phyloP scores from a whole-genome alignment of 1,140 invertebrate species.

The Parapsyche elsis region DNA sequence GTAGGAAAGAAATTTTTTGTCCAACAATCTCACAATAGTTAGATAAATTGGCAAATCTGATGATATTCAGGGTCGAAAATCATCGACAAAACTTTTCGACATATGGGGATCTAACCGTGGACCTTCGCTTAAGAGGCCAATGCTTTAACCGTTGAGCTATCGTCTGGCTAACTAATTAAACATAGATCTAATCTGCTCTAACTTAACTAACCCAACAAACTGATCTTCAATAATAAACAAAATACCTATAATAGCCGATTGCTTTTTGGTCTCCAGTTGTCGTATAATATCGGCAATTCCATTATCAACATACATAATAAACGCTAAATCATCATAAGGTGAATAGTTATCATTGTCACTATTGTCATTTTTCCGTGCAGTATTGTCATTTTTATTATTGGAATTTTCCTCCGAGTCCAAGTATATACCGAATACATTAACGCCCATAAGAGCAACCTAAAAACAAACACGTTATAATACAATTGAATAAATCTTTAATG shows the following conservation, averaged over 20 bases:
- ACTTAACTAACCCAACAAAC: too few species aligned
- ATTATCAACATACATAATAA: constrained; percentile 97
- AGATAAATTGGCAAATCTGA: too few species aligned
- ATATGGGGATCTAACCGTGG: too few species aligned
- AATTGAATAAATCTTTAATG: not conserved
- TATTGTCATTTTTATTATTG: constrained; percentile 24
- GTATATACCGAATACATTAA: constrained; percentile 82
- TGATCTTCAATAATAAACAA: too few species aligned
- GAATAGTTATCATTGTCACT: constrained; percentile 73
- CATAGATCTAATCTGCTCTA: too few species aligned
- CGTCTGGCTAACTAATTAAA: too few species aligned
- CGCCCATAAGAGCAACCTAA: constrained; percentile 78
- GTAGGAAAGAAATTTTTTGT: too few species aligned
- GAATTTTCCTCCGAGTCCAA: constrained; percentile 60
- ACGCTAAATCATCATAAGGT: constrained; percentile 93
- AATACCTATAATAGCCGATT: constrained; percentile 81
- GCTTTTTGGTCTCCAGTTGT: constrained; percentile 87
- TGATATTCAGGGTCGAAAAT: too few species aligned
- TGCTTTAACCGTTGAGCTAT: too few species aligned
- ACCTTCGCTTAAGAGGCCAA: too few species aligned
- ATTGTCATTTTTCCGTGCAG: constrained; percentile 66
- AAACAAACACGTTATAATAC: not conserved
- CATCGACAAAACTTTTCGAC: too few species aligned
- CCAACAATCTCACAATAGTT: too few species aligned
- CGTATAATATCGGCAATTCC: constrained; percentile 90